Conservation (phyloP, 2,888 invertebrate genomes). For the Drosophila acutilabella region DNA sequence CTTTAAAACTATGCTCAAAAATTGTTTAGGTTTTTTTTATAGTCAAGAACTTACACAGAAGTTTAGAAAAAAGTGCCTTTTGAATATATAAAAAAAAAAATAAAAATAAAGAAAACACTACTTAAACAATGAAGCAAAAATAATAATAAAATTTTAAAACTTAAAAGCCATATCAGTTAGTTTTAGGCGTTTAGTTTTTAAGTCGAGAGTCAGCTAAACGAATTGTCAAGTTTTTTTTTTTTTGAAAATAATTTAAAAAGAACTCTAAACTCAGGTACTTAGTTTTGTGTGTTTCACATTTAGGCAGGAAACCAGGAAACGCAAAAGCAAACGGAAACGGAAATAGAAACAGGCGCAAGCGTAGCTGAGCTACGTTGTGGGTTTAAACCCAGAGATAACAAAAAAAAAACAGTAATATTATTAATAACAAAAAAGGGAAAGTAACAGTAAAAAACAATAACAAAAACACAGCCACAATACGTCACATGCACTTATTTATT, state of each 20-base stretch:
- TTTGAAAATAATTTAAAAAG: slow-evolving; percentile 21
- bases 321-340: slow-evolving; percentile 7
- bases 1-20: slow-evolving; percentile 61
- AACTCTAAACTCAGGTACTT: slow-evolving; percentile 84
- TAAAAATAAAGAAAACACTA: neutral
- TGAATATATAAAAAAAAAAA: slow-evolving; percentile 29
- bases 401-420: slow-evolving; percentile 6
- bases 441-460: slow-evolving; percentile 32
- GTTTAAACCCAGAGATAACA: neutral
- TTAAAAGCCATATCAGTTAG: slow-evolving; percentile 74
- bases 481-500: slow-evolving; percentile 80
- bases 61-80: slow-evolving; percentile 55
- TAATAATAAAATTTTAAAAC: slow-evolving; percentile 38
- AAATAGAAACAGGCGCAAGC: slow-evolving; percentile 29
- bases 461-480: slow-evolving; percentile 73
- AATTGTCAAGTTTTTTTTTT: slow-evolving; percentile 39
- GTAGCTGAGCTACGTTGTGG: slow-evolving; percentile 61
- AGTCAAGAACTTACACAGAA: slow-evolving; percentile 42
- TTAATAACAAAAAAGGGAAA: slow-evolving; percentile 1
- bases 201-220: slow-evolving; percentile 50
- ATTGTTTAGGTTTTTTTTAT: slow-evolving; percentile 20
- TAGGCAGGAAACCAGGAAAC: slow-evolving; percentile 45
- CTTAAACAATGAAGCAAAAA: slow-evolving; percentile 1
- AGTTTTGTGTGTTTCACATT: slow-evolving; percentile 81
- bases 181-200: slow-evolving; percentile 49